Base-by-base conservation (phyloP, 2,113 vertebrate species). In the Mormyrus lacerda region DNA sequence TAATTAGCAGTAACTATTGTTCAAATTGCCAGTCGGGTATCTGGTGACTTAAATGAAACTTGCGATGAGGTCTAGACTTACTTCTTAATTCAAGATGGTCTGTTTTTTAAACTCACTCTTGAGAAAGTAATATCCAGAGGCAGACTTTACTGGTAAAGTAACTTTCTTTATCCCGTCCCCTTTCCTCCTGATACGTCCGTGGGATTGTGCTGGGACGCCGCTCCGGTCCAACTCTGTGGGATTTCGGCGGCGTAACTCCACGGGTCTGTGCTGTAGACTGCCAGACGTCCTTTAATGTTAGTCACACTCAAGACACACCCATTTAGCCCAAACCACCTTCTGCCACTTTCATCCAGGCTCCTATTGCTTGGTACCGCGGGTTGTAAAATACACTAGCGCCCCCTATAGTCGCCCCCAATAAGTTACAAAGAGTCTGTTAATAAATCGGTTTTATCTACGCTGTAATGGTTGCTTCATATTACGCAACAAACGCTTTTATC, bases 281-380 rank as follows among this genome's bases (percentile, higher is more conserved):
- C 88, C 79, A 45, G 82, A 13, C 76, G 50, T 31, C 83, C 58
- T 61, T 86, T 44, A 47, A 69, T 42, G 53, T 69, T 87, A 86
- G 65, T 89, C 89, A 87, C 44, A 19, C 44, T 48, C 42, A 89
- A 87, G 76, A 69, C 89, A 89, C 89, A 85, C 89, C 89, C 88
- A 61, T 89, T 17, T 61, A 55, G 53, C 47, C 55, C 27, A 9
- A n/a, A 50, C 55, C 55, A 27, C 83, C 24, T 45, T 86, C 48
- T 69, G 11, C 19, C 19, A 73, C 82, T 84, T 69, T n/a, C 35
- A 65, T 89, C 39, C 35, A 42, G 24, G 61, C 55, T 24, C 55
- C 39, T 10, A 42, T 17, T 27, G 39, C 39, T 50, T 3, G 39
- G 51, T 45, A 42, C 83, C 17, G 1, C 8, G 9, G 42, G 3